A percentile compares a stretch with the other conserved stretches of the same genome.
phyloP scores from a whole-genome alignment of 2,113 vertebrate species.

The Podarcis muralis region DNA sequence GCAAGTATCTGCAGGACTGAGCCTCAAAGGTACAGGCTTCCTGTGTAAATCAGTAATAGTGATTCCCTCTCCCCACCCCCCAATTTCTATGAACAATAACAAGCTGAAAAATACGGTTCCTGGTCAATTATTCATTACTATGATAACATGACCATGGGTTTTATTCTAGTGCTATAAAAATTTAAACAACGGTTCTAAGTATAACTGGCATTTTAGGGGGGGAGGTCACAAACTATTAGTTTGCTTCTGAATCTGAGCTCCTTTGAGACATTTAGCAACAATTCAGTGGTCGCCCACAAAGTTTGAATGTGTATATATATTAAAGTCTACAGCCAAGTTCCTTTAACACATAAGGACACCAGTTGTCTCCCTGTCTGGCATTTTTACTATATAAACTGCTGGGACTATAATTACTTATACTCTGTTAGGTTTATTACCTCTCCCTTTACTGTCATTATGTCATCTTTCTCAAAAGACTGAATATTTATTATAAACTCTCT shows the following conservation, averaged over 20 bases:
- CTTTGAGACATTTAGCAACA: constrained; percentile 14
- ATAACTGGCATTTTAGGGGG: background rate
- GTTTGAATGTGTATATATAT: constrained; percentile 4
- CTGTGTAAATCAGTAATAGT: background rate
- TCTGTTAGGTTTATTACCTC: background rate
- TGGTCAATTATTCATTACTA: constrained; percentile 32
- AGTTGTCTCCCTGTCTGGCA: constrained; percentile 16
- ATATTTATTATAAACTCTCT: background rate
- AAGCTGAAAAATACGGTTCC: background rate
- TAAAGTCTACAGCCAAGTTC: no score
- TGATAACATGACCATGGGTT: background rate
- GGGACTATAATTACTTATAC: constrained; percentile 12
- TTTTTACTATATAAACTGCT: background rate
- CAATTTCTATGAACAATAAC: background rate
- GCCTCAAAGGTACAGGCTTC: background rate
- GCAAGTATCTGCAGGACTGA: background rate
- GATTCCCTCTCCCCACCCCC: background rate
- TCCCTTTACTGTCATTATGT: background rate
- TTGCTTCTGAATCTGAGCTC: constrained; percentile 28
- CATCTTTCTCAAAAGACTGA: constrained; percentile 5
- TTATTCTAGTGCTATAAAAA: constrained; percentile 13
- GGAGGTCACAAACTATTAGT: constrained; percentile 19
- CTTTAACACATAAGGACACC: background rate
- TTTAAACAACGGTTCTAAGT: background rate
- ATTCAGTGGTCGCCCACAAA: constrained; percentile 21